phyloP scores from a whole-genome alignment of 2,888 invertebrate genomes.

The Cheilosia urbana region DNA sequence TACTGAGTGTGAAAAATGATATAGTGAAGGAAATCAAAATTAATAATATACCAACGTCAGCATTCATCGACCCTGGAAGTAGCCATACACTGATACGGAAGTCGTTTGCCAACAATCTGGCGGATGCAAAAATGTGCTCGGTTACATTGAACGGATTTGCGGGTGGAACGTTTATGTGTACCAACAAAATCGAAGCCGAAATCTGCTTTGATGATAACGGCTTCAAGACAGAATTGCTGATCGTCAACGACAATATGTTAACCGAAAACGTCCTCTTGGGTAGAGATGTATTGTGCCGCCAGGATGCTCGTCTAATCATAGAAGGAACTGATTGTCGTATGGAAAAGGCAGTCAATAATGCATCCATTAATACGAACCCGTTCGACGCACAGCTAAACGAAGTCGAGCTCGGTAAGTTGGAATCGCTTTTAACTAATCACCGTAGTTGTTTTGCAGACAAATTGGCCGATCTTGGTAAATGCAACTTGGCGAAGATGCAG shows the following conservation, averaged over 20 bases:
- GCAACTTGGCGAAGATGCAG: constrained; percentile 59
- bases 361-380: not conserved
- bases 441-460: constrained; percentile 26
- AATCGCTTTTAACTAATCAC: constrained; percentile 13
- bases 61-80: constrained; percentile 53
- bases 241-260: constrained; percentile 55
- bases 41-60: constrained; percentile 26
- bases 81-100: constrained; percentile 38
- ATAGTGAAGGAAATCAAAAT: constrained; percentile 43
- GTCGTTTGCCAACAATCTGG: constrained; percentile 19
- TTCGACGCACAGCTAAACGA: not conserved
- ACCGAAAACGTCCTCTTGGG: constrained; percentile 50
- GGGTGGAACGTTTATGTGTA: constrained; percentile 50
- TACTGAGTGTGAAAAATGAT: not conserved
- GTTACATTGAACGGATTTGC: constrained; percentile 54
- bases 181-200: constrained; percentile 28
- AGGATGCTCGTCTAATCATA: constrained; percentile 49
- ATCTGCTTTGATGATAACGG: constrained; percentile 41
- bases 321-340: constrained; percentile 51
- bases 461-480: constrained; percentile 37
- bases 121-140: not conserved
- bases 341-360: not conserved
- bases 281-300: constrained; percentile 54
- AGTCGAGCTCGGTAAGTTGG: not conserved
- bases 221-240: constrained; percentile 19